phyloP scores from a whole-genome alignment of 92 coral and sea anemone species.

The Zoanthus solanderi region DNA sequence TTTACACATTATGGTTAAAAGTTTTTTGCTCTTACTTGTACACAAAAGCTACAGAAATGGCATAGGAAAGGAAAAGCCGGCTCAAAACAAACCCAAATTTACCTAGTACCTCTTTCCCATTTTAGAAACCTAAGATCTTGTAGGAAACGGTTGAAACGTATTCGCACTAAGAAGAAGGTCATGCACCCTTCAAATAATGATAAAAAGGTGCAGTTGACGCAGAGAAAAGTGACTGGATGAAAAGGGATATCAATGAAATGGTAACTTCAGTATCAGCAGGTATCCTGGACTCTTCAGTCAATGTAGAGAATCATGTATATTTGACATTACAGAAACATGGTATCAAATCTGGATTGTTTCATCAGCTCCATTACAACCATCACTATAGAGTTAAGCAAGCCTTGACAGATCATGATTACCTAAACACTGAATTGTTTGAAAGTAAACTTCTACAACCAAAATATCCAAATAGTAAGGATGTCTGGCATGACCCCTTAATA shows the following conservation, averaged over 20 bases:
- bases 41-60: slow-evolving; percentile 57
- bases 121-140: slow-evolving; percentile 46
- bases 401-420: slow-evolving; percentile 49
- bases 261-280: slow-evolving; percentile 51
- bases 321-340: slow-evolving; percentile 36
- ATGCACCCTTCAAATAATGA: background rate
- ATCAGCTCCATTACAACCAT: slow-evolving; percentile 55
- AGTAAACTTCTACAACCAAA: slow-evolving; percentile 9
- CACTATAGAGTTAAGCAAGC: slow-evolving; percentile 57
- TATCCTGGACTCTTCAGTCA: slow-evolving; percentile 48
- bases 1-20: slow-evolving; percentile 22
- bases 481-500: slow-evolving; percentile 26
- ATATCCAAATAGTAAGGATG: slow-evolving; percentile 15
- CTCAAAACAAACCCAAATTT: slow-evolving; percentile 31
- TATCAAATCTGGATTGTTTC: slow-evolving; percentile 46
- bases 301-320: slow-evolving; percentile 55
- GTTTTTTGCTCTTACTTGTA: slow-evolving; percentile 40
- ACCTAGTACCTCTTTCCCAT: slow-evolving; percentile 35
- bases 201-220: background rate
- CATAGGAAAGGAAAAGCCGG: slow-evolving; percentile 36
- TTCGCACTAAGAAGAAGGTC: slow-evolving; percentile 52
- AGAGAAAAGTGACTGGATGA: slow-evolving; percentile 62
- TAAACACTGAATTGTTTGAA: slow-evolving; percentile 32
- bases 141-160: slow-evolving; percentile 29
- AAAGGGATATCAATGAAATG: slow-evolving; percentile 65